Base-by-base conservation (phyloP, 2,888 invertebrate genomes). In the Shargacucullia verbasci region DNA sequence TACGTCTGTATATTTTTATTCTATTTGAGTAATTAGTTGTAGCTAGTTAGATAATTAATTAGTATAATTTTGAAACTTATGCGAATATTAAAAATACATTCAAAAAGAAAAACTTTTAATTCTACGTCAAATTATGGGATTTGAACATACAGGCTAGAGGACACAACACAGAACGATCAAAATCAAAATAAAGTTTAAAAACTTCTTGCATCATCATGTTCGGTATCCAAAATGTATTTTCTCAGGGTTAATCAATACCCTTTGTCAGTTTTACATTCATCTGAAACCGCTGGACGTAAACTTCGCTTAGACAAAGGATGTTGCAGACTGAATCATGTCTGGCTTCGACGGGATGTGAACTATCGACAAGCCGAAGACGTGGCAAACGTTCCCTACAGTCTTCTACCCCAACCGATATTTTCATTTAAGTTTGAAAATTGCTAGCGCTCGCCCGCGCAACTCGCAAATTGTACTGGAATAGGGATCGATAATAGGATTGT, bases 351-450 rank as follows among this genome's bases (percentile, higher is more conserved):
- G 64, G 64, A 71, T 58, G 62, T 49, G 63, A 71, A 72, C 66
- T 78, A 72, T 67, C 67, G 61, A 65, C 68, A 69, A 68, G 46
- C 45, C 38, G 59, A 66, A 73, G 73, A 73, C 27, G 70, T 53
- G 59, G 61, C 70, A 69, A 75, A 73, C 59, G 67, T 59, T 75
- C 80, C 81, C 73, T 62, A 70, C 74, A 79, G 82, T 78, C 77
- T 77, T 77, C 75, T 77, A 77, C 81, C 85, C 83, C 83, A 83
- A 79, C 81, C 85, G 87, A 89, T 91, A 92, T 93, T 93, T 92
- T 92, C 91, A 93, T 93, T 92, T 93, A 93, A 91, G 87, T 92
- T 92, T 90, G 88, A 89, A 92, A 91, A 92, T 92, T 92, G 92
- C 85, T 86, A 77, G 83, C 83, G 80, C 84, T 85, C 86, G 86